Conservation (phyloP, 2,797 vertebrate species). For the Anguilla pacifica region DNA sequence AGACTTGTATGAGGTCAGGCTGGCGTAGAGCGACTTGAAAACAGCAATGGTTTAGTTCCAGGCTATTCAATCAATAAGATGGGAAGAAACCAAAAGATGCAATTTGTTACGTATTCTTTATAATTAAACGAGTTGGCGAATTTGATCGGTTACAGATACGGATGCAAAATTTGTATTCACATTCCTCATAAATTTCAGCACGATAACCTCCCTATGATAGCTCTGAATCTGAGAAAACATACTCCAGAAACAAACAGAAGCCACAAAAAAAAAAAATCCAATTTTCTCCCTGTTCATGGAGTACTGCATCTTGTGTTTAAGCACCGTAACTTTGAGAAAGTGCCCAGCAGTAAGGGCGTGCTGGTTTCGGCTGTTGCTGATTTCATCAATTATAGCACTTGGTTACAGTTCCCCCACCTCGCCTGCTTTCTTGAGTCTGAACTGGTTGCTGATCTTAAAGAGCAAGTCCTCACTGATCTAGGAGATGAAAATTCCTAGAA, state of each 20-base stretch:
- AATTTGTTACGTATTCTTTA: background rate
- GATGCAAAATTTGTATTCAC: background rate
- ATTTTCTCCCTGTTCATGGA: background rate
- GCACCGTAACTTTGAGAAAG: background rate
- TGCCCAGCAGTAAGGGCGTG: background rate
- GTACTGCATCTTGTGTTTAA: background rate
- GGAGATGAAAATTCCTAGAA: background rate
- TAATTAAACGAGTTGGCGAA: background rate
- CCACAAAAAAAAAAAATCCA: background rate
- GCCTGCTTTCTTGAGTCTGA: too few species aligned
- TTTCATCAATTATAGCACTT: too few species aligned
- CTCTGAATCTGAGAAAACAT: background rate
- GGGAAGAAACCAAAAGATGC: background rate
- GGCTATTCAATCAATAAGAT: background rate
- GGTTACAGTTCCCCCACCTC: too few species aligned
- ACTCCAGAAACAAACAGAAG: background rate
- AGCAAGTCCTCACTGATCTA: background rate
- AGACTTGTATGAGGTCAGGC: background rate
- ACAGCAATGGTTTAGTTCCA: background rate
- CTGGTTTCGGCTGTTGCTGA: too few species aligned
- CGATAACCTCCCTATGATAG: background rate
- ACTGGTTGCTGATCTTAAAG: background rate
- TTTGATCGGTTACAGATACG: background rate
- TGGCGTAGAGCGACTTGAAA: background rate
- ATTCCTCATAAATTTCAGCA: background rate